These are phyloP conservation scores for Drosophila cognata DNA, from an alignment of 2,888 invertebrate species.

Conservation along the genomic window DNA sequence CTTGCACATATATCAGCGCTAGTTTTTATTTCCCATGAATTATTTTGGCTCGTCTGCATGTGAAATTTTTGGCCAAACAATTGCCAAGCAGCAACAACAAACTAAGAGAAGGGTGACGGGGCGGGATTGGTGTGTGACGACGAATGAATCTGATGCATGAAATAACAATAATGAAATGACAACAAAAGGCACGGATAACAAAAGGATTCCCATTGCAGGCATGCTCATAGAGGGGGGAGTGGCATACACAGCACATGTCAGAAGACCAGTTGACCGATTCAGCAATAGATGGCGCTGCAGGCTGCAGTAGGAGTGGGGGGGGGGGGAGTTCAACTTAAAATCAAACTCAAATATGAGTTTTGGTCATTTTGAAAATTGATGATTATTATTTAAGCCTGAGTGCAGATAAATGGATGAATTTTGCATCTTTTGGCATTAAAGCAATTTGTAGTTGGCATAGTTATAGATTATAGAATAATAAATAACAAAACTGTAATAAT, in stretches of 20 bases:
- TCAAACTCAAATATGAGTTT: slow-evolving; percentile 71
- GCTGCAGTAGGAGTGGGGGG: background rate
- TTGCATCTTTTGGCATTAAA: slow-evolving; percentile 49
- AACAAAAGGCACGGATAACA: slow-evolving; percentile 77
- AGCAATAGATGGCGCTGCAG: background rate
- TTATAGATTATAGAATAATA: slow-evolving; percentile 7
- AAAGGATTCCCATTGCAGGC: slow-evolving; percentile 56
- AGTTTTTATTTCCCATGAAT: slow-evolving; percentile 65
- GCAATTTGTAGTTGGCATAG: slow-evolving; percentile 48
- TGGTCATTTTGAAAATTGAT: slow-evolving; percentile 79
- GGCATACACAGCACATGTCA: slow-evolving; percentile 42
- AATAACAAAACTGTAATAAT: background rate
- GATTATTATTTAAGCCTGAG: slow-evolving; percentile 77
- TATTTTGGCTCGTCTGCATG: slow-evolving; percentile 68
- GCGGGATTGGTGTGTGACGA: slow-evolving; percentile 22
- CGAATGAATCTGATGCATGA: slow-evolving; percentile 77
- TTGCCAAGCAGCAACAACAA: slow-evolving; percentile 38
- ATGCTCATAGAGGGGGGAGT: slow-evolving; percentile 1
- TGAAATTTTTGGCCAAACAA: slow-evolving; percentile 74
- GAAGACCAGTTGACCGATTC: slow-evolving; percentile 55
- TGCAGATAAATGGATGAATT: slow-evolving; percentile 52
- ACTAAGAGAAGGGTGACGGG: slow-evolving; percentile 1
- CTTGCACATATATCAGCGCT: slow-evolving; percentile 39
- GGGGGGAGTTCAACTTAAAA: slow-evolving; percentile 26
- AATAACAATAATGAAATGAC: slow-evolving; percentile 80